phyloP scores from a whole-genome alignment of 1,140 invertebrate species.

The Zelostemma sp. region DNA sequence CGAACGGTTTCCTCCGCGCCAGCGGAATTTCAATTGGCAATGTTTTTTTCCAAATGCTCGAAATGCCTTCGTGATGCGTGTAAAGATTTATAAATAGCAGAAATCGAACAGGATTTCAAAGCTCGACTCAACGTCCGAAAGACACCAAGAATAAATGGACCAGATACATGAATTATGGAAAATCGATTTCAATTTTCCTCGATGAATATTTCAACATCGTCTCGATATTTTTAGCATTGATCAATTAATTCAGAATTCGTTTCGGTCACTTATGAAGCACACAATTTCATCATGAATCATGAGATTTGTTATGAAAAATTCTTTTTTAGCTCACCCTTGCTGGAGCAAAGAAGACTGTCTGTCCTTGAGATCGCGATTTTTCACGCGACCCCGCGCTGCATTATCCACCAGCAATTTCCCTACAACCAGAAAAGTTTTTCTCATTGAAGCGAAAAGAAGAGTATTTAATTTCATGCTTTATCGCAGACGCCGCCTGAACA shows the following conservation, averaged over 20 bases:
- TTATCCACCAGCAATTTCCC: slow-evolving; percentile 24
- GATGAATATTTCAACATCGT: neutral
- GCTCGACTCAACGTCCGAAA: no score
- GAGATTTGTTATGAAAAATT: no score
- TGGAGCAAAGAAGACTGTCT: slow-evolving; percentile 30
- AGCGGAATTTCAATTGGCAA: no score
- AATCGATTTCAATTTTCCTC: neutral
- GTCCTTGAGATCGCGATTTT: slow-evolving; percentile 27
- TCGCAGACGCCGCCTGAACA: neutral
- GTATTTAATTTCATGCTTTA: neutral
- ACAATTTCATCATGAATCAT: no score
- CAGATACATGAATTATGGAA: neutral
- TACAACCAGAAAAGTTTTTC: slow-evolving; percentile 3
- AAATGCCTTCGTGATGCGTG: no score
- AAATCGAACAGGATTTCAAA: no score
- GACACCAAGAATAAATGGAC: neutral
- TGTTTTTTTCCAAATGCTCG: no score
- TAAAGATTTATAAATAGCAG: no score
- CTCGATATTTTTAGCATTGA: no score
- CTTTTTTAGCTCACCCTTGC: slow-evolving; percentile 3
- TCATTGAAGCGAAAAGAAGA: neutral
- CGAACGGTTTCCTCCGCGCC: no score
- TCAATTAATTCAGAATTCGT: no score
- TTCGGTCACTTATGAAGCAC: no score
- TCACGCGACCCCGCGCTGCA: slow-evolving; percentile 40